These are phyloP conservation scores for Neomicropteryx cornuta DNA, from an alignment of 1,140 invertebrate species.

Conservation along the genomic window DNA sequence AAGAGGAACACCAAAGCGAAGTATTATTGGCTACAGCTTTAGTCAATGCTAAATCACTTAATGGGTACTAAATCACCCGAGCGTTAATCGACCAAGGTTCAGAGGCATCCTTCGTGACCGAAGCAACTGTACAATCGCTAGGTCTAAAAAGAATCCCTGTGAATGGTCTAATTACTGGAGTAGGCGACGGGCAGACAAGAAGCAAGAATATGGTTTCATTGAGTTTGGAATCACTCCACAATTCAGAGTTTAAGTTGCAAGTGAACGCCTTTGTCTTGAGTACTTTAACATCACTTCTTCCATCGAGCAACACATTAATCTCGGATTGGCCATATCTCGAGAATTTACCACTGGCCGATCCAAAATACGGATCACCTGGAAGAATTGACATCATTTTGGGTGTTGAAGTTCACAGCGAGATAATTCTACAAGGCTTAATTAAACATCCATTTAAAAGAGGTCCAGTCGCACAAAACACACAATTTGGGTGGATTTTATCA, in stretches of 20 bases:
- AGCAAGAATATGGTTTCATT: constrained; percentile 8
- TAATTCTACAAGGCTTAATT: constrained; percentile 14
- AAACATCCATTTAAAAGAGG: no score
- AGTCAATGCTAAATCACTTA: constrained; percentile 6
- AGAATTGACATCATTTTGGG: constrained; percentile 18
- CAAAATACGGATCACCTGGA: constrained; percentile 12
- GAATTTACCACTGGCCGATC: constrained; percentile 16
- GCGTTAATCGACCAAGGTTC: constrained; percentile 16
- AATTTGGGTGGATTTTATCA: constrained; percentile 21
- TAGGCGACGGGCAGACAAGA: constrained; percentile 1
- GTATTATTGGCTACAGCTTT: constrained; percentile 14
- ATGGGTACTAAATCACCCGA: constrained; percentile 5
- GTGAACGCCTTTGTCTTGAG: constrained; percentile 15
- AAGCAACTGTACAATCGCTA: constrained; percentile 12
- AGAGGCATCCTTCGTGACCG: constrained; percentile 14
- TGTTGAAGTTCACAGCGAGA: constrained; percentile 16
- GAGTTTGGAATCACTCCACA: constrained; percentile 11
- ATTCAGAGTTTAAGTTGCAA: constrained; percentile 9
- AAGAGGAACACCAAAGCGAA: constrained; percentile 3
- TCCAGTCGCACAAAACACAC: constrained; percentile 18
- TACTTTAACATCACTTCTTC: constrained; percentile 17
- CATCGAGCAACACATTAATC: constrained; percentile 10
- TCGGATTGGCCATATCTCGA: constrained; percentile 15
- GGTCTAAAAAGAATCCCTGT: constrained; percentile 8
- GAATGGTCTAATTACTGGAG: constrained; percentile 7